phyloP scores from a whole-genome alignment of 2,888 invertebrate genomes.

The Pandemis heparana region DNA sequence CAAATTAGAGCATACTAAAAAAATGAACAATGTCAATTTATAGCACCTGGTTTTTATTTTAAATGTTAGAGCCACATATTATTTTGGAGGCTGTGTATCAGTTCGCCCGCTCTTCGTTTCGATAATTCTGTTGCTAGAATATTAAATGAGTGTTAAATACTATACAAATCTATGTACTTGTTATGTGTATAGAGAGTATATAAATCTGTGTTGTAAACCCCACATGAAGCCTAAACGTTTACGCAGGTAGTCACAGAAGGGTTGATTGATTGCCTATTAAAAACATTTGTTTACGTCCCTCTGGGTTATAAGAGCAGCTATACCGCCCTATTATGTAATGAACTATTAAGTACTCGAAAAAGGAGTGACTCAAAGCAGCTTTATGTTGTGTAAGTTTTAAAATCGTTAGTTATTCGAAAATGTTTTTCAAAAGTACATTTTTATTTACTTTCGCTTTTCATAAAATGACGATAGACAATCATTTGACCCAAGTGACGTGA shows the following conservation, averaged over 20 bases:
- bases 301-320: background rate
- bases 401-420: background rate
- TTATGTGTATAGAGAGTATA: conserved; percentile 42
- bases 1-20: too few species aligned
- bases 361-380: too few species aligned
- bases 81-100: background rate
- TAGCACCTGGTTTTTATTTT: too few species aligned
- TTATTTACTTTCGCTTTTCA: background rate
- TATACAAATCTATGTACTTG: conserved; percentile 34
- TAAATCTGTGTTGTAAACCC: conserved; percentile 39
- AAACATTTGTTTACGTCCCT: background rate
- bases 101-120: background rate
- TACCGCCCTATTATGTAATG: too few species aligned
- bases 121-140: background rate
- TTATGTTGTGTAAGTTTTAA: background rate
- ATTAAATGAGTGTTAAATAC: background rate
- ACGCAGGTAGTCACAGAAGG: conserved; percentile 44
- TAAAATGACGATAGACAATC: conserved; percentile 54
- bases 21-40: too few species aligned
- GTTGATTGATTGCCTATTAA: conserved; percentile 50
- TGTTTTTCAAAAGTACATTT: background rate
- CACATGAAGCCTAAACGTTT: conserved; percentile 26
- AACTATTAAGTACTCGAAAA: background rate
- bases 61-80: too few species aligned
- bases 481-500: conserved; percentile 58